Evolutionary conservation across 2,113 vertebrate genomes (phyloP).

Genomic region (Megaceryle torquata): DNA sequence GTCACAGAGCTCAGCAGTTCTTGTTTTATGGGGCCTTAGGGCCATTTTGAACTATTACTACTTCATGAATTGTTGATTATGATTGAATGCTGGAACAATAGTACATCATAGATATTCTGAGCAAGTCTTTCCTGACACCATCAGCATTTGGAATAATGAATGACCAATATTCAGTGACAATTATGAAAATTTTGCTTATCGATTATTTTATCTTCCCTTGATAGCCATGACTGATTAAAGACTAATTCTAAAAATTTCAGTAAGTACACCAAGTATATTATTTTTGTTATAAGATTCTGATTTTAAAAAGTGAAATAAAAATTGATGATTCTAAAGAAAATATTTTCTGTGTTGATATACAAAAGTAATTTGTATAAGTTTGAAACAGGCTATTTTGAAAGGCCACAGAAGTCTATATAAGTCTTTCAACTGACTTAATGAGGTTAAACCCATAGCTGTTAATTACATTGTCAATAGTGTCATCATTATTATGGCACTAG

Average conservation of each 20-base stretch:
- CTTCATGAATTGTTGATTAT: slow-evolving; percentile 51
- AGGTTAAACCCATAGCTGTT: not conserved
- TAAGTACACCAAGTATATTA: not conserved
- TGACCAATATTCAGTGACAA: not conserved
- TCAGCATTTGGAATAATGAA: not conserved
- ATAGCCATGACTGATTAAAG: not conserved
- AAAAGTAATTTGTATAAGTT: not conserved
- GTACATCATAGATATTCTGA: not conserved
- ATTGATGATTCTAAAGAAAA: not conserved
- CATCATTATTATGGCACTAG: not conserved
- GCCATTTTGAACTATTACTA: slow-evolving; percentile 57
- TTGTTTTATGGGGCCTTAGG: slow-evolving; percentile 60
- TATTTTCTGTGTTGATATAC: not conserved
- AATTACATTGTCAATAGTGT: not conserved
- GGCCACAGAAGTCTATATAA: not conserved
- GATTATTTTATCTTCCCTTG: not conserved
- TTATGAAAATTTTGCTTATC: not conserved
- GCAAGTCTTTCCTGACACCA: not conserved
- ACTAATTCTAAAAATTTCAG: not conserved
- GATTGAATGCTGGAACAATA: slow-evolving; percentile 48
- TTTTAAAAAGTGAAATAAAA: not conserved
- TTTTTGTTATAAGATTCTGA: not conserved
- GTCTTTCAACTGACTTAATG: not conserved
- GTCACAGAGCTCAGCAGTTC: slow-evolving; percentile 47
- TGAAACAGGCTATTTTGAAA: not conserved